phyloP scores from a whole-genome alignment of 1,140 invertebrate genomes.

The Goniozus legneri region DNA sequence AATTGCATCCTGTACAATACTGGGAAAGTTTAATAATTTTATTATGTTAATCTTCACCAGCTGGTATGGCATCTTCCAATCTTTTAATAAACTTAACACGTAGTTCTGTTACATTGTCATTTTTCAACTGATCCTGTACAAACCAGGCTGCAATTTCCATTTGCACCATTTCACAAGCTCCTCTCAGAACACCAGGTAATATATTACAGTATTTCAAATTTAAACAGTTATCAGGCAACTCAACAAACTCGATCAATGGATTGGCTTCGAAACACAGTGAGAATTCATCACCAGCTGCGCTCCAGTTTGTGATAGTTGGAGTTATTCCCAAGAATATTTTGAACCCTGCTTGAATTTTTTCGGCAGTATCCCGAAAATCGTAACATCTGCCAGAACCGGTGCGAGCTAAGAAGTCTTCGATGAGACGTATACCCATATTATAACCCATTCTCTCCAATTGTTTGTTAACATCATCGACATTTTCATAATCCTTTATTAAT shows the following conservation, averaged over 20 bases:
- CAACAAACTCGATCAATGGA: conserved; percentile 97
- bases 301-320: conserved; percentile 91
- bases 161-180: conserved; percentile 95
- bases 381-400: conserved; percentile 87
- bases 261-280: conserved; percentile 93
- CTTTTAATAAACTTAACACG: conserved; percentile 93
- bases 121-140: conserved; percentile 91
- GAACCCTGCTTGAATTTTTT: conserved; percentile 88
- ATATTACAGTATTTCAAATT: conserved; percentile 93
- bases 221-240: conserved; percentile 84
- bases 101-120: conserved; percentile 91
- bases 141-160: conserved; percentile 78
- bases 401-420: conserved; percentile 96
- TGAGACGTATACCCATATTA: conserved; percentile 95
- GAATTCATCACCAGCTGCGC: conserved; percentile 91
- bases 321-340: conserved; percentile 90
- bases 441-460: conserved; percentile 93
- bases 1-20: too few species aligned
- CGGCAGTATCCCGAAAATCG: conserved; percentile 95
- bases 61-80: conserved; percentile 95
- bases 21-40: conserved; percentile 8
- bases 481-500: conserved; percentile 96
- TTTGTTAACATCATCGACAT: conserved; percentile 94
- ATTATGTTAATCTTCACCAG: conserved; percentile 85
- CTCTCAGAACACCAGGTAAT: conserved; percentile 88